phyloP scores from a whole-genome alignment of 2,797 vertebrate genomes.

The Urocyon cinereoargenteus region DNA sequence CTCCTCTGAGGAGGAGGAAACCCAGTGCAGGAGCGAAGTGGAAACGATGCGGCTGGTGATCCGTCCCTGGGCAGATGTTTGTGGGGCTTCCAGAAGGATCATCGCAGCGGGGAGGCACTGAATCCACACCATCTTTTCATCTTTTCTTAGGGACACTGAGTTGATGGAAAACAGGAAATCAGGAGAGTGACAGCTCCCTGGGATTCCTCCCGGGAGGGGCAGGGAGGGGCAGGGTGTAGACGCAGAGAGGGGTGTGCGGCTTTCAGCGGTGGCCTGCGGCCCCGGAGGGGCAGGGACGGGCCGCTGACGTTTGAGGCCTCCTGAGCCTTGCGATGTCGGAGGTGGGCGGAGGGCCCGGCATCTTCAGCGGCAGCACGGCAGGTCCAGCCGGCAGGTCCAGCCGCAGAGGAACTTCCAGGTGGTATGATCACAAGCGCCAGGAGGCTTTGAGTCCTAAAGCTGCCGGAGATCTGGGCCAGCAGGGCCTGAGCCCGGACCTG shows the following conservation, averaged over 20 bases:
- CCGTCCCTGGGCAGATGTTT: constrained; percentile 15
- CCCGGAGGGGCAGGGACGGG: background rate
- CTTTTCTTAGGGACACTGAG: background rate
- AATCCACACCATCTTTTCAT: background rate
- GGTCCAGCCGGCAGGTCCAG: background rate
- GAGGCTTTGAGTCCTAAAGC: background rate
- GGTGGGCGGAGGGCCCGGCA: background rate
- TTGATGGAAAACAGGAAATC: constrained; percentile 72
- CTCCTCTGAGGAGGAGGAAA: constrained; percentile 38
- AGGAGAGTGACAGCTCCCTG: constrained; percentile 30
- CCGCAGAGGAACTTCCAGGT: background rate
- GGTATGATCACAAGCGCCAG: background rate
- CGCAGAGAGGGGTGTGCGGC: background rate
- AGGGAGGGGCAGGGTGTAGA: background rate
- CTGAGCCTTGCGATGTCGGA: background rate
- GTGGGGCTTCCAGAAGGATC: background rate
- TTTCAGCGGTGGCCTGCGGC: background rate
- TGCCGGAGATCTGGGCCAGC: background rate
- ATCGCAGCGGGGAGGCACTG: background rate
- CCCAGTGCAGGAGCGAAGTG: background rate
- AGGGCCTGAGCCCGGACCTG: background rate
- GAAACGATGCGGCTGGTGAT: background rate
- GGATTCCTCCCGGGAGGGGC: background rate
- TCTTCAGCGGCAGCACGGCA: constrained; percentile 24
- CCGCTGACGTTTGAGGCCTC: background rate